phyloP scores from a whole-genome alignment of 2,888 invertebrate genomes.

The Pedicia rivosa region DNA sequence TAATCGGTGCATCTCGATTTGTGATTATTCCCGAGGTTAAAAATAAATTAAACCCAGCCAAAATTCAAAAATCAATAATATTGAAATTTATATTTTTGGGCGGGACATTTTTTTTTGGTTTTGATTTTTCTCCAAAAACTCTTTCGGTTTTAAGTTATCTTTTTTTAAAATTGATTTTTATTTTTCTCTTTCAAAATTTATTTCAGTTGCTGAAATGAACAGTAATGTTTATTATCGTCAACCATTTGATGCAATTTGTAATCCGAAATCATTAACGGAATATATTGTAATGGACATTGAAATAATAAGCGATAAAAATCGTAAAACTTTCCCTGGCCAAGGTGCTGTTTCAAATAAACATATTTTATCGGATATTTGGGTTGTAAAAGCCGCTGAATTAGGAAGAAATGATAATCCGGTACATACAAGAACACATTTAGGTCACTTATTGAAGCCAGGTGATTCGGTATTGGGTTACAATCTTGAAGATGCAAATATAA shows the following conservation, averaged over 20 bases:
- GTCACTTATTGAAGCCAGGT: conserved; percentile 81
- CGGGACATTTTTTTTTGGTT: no score
- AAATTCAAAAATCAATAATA: no score
- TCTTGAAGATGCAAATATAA: conserved; percentile 78
- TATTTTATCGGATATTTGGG: conserved; percentile 83
- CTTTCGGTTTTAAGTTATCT: no score
- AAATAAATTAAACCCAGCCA: no score
- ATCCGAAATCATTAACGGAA: conserved; percentile 79
- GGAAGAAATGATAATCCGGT: conserved; percentile 67
- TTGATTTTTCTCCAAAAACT: no score
- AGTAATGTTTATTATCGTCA: conserved; percentile 69
- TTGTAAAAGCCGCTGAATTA: conserved; percentile 72
- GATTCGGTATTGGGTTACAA: conserved; percentile 90
- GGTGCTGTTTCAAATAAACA: conserved; percentile 77
- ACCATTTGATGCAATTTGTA: conserved; percentile 76
- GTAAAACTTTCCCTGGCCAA: conserved; percentile 70
- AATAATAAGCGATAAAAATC: conserved; percentile 39
- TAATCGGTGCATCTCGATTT: no score
- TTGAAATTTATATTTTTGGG: no score
- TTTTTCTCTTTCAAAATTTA: no score
- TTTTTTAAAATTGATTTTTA: not conserved
- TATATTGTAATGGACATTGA: conserved; percentile 94
- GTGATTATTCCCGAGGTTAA: no score
- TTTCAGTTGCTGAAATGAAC: conserved; percentile 67
- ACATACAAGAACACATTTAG: conserved; percentile 85